Evolutionary conservation across 2,797 vertebrate species (phyloP).

Genomic region (Adrianichthys oophorus): DNA sequence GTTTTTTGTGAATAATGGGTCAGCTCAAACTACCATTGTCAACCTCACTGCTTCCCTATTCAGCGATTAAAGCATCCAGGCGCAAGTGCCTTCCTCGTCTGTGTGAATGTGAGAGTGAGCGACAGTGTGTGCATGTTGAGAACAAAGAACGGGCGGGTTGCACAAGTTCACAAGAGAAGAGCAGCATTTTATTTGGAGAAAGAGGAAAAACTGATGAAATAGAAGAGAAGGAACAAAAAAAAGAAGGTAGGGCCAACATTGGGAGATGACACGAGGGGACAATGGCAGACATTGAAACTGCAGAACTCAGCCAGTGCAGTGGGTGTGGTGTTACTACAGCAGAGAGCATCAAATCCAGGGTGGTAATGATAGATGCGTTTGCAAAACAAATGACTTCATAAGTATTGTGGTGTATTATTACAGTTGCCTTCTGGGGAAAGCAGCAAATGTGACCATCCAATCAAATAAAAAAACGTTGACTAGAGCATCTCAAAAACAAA

Average conservation of each 20-base stretch:
- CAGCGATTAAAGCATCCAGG: constrained; percentile 69
- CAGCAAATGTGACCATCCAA: background rate
- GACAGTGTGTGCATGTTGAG: constrained; percentile 18
- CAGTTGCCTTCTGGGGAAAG: constrained; percentile 3
- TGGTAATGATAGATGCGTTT: constrained; percentile 48
- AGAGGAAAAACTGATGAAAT: background rate
- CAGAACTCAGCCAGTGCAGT: background rate
- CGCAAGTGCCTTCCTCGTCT: constrained; percentile 46
- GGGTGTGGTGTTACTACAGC: constrained; percentile 57
- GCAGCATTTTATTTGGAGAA: constrained; percentile 29
- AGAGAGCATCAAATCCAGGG: constrained; percentile 40
- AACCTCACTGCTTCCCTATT: constrained; percentile 66
- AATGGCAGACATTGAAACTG: constrained; percentile 27
- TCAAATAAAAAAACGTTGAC: too few relatives aligned
- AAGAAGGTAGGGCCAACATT: constrained; percentile 1
- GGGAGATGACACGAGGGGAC: background rate
- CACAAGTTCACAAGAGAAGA: constrained; percentile 36
- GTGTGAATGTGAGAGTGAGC: constrained; percentile 16
- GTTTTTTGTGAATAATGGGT: constrained; percentile 49
- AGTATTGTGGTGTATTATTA: constrained; percentile 23
- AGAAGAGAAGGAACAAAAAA: background rate
- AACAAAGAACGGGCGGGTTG: constrained; percentile 44
- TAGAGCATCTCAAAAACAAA: too few relatives aligned
- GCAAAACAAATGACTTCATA: constrained; percentile 54
- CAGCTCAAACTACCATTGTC: constrained; percentile 70